Evolutionary conservation across 30 jellyfish, hydroid and myxozoan species (phyloP).

Genomic region (Cassiopea xamachana): DNA sequence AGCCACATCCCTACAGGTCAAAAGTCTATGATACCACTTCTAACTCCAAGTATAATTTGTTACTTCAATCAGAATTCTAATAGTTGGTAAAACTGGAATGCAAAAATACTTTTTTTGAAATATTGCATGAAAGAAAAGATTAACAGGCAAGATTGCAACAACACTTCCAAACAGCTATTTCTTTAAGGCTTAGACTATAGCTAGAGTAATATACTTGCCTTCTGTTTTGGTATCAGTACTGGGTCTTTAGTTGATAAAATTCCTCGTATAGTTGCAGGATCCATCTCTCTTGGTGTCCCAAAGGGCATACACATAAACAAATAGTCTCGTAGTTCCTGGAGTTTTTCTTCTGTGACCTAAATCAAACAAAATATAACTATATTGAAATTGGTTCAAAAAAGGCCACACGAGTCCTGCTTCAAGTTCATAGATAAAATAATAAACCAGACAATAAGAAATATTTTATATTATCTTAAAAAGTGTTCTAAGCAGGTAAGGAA

Average conservation of each 20-base stretch:
- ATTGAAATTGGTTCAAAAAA: neutral
- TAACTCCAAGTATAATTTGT: no score
- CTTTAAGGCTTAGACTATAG: neutral
- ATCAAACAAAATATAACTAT: neutral
- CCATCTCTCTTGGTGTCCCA: constrained; percentile 90
- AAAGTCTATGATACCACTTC: no score
- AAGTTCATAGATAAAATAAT: no score
- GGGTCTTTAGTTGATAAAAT: constrained; percentile 61
- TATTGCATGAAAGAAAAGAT: no score
- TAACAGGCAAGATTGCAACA: no score
- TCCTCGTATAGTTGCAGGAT: constrained; percentile 79
- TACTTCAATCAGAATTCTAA: no score
- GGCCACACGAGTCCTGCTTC: neutral
- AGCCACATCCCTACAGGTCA: no score
- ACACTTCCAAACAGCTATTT: neutral
- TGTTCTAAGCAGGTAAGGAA: no score
- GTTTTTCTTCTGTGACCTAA: constrained; percentile 54
- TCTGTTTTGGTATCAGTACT: constrained; percentile 51
- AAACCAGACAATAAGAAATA: no score
- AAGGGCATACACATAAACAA: constrained; percentile 88
- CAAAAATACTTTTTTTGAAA: no score
- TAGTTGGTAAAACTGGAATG: no score
- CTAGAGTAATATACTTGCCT: constrained; percentile 40
- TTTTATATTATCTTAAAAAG: no score
- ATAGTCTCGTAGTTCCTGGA: constrained; percentile 72